Evolutionary conservation across 2,797 vertebrate species (phyloP), one percentile per base, ranked within the genome.

Genomic region (Cirrhinus mrigala): DNA sequence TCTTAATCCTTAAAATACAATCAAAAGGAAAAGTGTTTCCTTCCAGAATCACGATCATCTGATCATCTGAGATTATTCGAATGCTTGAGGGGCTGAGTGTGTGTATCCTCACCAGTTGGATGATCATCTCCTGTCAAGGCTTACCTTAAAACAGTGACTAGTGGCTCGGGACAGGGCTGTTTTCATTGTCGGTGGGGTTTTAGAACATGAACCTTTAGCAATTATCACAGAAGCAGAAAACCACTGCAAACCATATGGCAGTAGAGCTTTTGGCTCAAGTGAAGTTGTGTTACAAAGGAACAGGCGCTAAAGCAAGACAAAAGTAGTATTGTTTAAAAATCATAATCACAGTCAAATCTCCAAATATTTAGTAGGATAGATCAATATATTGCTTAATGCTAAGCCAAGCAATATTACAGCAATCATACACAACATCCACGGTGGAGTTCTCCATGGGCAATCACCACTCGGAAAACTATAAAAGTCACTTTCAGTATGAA

Each of bases 1-100:
- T 95, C 94, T 92, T 94, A 94, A 95, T 95, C 94, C 93, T 93
- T 93, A 94, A 94, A 95, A 94, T 93, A 95, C 92, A 94, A 92
- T 94, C 91, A 81, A 91, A 92, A 89, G 92, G 92, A 92, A 94
- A 94, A 95, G 94, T 95, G 93, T 93, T 96, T 95, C 94, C 94
- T 94, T 94, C 94, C 94, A 89, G 75, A 46, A 46, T 46, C 44
- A 46, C 10, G 44, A 46, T 46, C 44, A 37, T 37, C 81, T 54
- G 77, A 69, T 44, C 58, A 62, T 33, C 46, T 46, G 64, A 46
- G 37, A 48, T 70, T 60, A 29, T 73, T 56, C 16, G n/a, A 70
- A 85, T 44, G 27, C 6, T 70, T 4, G 18, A 58, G 6, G 64
- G n/a, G 40, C 27, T 56, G 33, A 44, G 60, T 37, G 14, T 27